Evolutionary conservation across 2,888 invertebrate genomes (phyloP), one percentile per base, ranked within the genome.

Genomic region (Microdon myrmicae): DNA sequence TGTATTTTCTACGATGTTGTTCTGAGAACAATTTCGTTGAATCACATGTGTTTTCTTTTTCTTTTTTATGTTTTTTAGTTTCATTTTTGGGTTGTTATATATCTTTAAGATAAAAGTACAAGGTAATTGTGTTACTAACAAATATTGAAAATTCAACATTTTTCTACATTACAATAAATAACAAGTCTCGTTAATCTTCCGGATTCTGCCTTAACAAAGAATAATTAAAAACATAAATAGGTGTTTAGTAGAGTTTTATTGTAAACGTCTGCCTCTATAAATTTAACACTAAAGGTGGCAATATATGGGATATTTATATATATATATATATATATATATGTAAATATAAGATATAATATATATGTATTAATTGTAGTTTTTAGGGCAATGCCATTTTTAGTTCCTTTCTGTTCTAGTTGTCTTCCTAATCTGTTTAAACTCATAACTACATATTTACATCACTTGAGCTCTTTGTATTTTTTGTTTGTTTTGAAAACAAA

Each of bases 151-250:
- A 20, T 31, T 34, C 16, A 38, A 43, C 29, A 12, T 9, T 47
- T 19, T 38, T 34, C 8, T 29, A 51, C 35, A 34, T 35, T 49
- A 31, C 39, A 37, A 12, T 16, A 9, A 45, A 37, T 28, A 22
- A n/a, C 14, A 23, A 38, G 38, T 12, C 31, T 54, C 43, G 43
- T 64, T 64, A 43, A 66, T 59, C 59, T 66, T 59, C 59, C 66
- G 59, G 66, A 59, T 53, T 66, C 43, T 66, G 66, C 66, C 66
- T 66, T 66, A 66, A 59, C 39, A 59, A 41, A 58, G n/a, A 47
- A 37, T 22, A 48, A 20, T 26, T 19, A 38, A 20, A 38, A 38
- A 37, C 13, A 31, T 1, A 34, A 23, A 16, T 8, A 22, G 8
- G 8, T 8, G n/a, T n/a, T n/a, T n/a, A n/a, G n/a, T n/a, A n/a